A percentile compares a stretch with the other conserved stretches of the same genome.
phyloP scores from a whole-genome alignment of 2,888 invertebrate genomes.

The Tenodera sinensis region DNA sequence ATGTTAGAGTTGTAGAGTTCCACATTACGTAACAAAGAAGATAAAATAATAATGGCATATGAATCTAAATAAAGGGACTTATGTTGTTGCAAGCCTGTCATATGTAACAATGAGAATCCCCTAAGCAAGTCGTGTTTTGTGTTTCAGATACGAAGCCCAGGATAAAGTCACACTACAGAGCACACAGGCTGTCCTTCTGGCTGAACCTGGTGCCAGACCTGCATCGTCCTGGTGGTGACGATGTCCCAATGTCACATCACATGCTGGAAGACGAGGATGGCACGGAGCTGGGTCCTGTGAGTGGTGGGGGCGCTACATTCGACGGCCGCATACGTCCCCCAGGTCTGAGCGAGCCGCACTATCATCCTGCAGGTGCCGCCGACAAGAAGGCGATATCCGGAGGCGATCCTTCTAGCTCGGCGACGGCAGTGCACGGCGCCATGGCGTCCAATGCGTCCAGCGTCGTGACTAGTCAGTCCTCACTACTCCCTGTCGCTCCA shows the following conservation, averaged over 20 bases:
- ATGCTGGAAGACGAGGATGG: constrained; percentile 73
- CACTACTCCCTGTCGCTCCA: constrained; percentile 37
- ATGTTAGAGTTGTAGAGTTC: too few relatives aligned
- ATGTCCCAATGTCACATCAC: constrained; percentile 81
- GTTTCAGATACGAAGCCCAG: constrained; percentile 81
- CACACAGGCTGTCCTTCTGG: constrained; percentile 92
- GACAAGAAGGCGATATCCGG: constrained; percentile 35
- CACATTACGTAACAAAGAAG: too few relatives aligned
- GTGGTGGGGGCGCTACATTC: constrained; percentile 27
- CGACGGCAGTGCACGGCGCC: constrained; percentile 47
- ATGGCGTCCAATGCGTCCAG: constrained; percentile 34
- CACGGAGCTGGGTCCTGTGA: constrained; percentile 49
- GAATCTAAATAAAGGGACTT: too few relatives aligned
- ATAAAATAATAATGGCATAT: too few relatives aligned
- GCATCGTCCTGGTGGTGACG: constrained; percentile 82
- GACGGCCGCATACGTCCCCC: constrained; percentile 33
- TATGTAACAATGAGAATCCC: too few relatives aligned
- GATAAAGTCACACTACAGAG: constrained; percentile 89
- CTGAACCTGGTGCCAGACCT: constrained; percentile 89
- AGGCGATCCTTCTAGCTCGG: constrained; percentile 48
- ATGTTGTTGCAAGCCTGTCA: too few relatives aligned
- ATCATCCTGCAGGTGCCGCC: constrained; percentile 41
- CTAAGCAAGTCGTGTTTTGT: not conserved
- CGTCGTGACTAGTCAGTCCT: constrained; percentile 33
- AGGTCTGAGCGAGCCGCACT: constrained; percentile 47